These are phyloP conservation scores for Hetaerina titia DNA, from an alignment of 2,888 invertebrate genomes.

Conservation along the genomic window DNA sequence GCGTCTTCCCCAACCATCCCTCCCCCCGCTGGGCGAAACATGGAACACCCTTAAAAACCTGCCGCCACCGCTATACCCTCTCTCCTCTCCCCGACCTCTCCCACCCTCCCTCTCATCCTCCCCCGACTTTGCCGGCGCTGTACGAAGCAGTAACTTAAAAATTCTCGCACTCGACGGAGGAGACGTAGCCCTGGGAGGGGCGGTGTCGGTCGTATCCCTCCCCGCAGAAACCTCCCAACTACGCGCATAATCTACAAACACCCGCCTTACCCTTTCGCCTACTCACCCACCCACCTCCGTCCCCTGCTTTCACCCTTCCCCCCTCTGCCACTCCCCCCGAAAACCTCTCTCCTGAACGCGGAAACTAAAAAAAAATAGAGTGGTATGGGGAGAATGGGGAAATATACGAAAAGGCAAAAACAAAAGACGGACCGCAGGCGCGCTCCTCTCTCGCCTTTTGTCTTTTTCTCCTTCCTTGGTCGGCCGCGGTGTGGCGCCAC, in stretches of 20 bases:
- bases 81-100: too few relatives aligned
- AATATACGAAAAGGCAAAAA: neutral
- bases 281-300: neutral
- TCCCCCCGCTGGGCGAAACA: too few relatives aligned
- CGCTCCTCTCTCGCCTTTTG: slow-evolving; percentile 45
- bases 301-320: neutral
- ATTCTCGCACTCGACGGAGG: neutral
- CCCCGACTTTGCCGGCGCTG: too few relatives aligned
- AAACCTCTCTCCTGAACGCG: neutral
- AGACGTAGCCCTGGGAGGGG: neutral
- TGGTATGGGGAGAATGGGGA: neutral
- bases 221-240: neutral
- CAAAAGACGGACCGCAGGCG: slow-evolving; percentile 33
- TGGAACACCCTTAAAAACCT: too few relatives aligned
- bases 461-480: slow-evolving; percentile 29
- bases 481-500: slow-evolving; percentile 44
- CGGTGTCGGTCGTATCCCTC: neutral
- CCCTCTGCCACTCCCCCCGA: neutral
- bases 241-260: neutral
- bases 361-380: neutral
- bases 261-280: neutral
- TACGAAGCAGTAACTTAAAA: too few relatives aligned
- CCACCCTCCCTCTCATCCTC: too few relatives aligned
- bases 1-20: too few relatives aligned
- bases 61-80: too few relatives aligned